Evolutionary conservation across 2,797 vertebrate genomes (phyloP).

Genomic region (Acanthornis magna): DNA sequence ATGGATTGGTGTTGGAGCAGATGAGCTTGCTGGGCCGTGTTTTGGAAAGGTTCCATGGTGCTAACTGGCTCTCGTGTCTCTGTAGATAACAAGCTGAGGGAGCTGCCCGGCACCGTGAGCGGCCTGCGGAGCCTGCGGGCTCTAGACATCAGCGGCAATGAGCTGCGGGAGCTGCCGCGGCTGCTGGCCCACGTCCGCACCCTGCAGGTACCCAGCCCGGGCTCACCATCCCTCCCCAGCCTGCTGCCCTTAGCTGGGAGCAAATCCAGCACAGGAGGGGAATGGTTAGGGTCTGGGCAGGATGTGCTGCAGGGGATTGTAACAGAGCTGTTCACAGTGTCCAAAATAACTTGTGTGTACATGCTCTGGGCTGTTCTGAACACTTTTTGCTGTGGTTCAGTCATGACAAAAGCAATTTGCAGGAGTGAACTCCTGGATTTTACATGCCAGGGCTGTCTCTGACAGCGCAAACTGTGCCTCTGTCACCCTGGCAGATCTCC

Average conservation of each 20-base stretch:
- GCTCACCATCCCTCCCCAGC: not conserved
- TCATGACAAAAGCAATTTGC: not conserved
- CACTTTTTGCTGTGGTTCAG: not conserved
- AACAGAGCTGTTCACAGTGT: not conserved
- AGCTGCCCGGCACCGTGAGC: slow-evolving; percentile 78
- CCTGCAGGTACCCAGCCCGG: slow-evolving; percentile 78
- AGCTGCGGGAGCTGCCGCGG: slow-evolving; percentile 80
- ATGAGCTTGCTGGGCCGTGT: not conserved
- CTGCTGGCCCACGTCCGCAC: slow-evolving; percentile 81
- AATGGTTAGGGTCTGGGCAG: not conserved
- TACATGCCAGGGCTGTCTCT: not conserved
- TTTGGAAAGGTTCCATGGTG: not conserved
- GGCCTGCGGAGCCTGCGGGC: slow-evolving; percentile 82
- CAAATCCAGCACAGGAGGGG: not conserved
- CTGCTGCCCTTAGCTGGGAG: not conserved
- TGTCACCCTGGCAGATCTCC: not conserved
- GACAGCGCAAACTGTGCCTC: not conserved
- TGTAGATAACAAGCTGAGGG: slow-evolving; percentile 84
- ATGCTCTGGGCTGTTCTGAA: not conserved
- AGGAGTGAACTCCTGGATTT: not conserved
- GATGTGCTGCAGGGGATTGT: not conserved
- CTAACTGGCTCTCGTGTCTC: not conserved
- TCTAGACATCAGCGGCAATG: slow-evolving; percentile 86
- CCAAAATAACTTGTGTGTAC: rapidly evolving
- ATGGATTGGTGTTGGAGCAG: not conserved